These are phyloP conservation scores for Drosophila subquinaria DNA, from an alignment of 2,888 invertebrate species.

Conservation along the genomic window DNA sequence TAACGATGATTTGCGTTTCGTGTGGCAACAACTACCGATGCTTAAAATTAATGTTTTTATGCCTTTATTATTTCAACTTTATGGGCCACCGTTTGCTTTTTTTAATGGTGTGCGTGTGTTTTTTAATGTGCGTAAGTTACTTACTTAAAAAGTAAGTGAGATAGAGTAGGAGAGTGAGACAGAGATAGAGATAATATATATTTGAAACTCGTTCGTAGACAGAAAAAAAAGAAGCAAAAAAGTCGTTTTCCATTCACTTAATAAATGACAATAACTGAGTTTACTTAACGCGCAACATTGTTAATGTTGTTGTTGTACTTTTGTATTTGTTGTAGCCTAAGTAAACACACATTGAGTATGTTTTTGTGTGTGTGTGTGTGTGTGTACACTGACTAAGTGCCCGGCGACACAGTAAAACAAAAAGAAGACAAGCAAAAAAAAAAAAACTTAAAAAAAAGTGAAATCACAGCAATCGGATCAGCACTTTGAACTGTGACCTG, in stretches of 20 bases:
- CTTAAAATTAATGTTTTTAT: conserved; percentile 33
- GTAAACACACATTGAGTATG: conserved; percentile 45
- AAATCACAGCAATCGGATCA: conserved; percentile 40
- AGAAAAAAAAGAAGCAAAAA: conserved; percentile 37
- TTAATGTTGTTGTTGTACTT: conserved; percentile 16
- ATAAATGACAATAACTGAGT: conserved; percentile 71
- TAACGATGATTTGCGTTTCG: conserved; percentile 44
- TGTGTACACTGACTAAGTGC: conserved; percentile 50
- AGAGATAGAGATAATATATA: conserved; percentile 40
- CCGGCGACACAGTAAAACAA: conserved; percentile 21
- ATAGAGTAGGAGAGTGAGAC: background rate
- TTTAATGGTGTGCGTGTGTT: conserved; percentile 8
- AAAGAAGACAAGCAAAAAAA: conserved; percentile 23
- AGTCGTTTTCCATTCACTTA: conserved; percentile 71
- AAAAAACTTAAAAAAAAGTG: conserved; percentile 43
- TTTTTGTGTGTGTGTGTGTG: conserved; percentile 27
- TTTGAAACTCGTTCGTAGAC: conserved; percentile 51
- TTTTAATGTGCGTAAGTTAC: conserved; percentile 57
- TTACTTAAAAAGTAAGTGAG: conserved; percentile 23
- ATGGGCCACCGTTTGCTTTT: conserved; percentile 18
- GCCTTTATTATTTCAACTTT: conserved; percentile 30
- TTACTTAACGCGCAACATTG: conserved; percentile 52
- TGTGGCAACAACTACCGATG: conserved; percentile 29
- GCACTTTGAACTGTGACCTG: conserved; percentile 53
- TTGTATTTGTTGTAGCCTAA: conserved; percentile 37